Base-by-base conservation (phyloP, 2,113 vertebrate species). In the Gymnocephalus cernua region DNA sequence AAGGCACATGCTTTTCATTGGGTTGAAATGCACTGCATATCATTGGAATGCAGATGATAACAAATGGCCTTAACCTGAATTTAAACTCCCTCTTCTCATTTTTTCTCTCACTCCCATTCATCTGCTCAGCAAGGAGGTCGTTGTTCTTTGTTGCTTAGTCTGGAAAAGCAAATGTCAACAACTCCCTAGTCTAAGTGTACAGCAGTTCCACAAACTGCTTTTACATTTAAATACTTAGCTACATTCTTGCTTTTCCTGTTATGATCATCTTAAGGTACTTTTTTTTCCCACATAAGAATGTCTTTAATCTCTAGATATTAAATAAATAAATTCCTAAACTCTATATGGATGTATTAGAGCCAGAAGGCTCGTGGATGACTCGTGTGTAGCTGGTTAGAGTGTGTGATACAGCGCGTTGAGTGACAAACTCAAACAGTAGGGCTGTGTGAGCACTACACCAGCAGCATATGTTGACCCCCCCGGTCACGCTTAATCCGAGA, bases 401-500 rank as follows among this genome's bases (percentile, higher is more conserved):
- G 71, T 74, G 59, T 7, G 58, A 77, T 57, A 6, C 50, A 54
- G 54, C 1, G 14, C 67, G 62, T 19, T 27, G 79, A 86, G 81
- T 13, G 66, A 66, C 59, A 64, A 76, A 68, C 45, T 69, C 48
- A 77, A 80, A 79, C 79, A 79, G 62, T 51, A 54, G 64, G 58
- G 80, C 70, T 29, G 25, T 47, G 72, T 71, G 59, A 25, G 77
- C 74, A 61, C 32, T 53, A 79, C 78, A 77, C 77, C 8, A 76
- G 64, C 82, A 79, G 82, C 87, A 90, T 82, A 87, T 87, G 90
- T 86, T 88, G 79, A 89, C 78, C 86, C 79, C 11, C 11, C 2
- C 11, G 86, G 88, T 92, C 88, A 66, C 14, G 44, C 74, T 86
- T 92, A 89, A 90, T 91, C 88, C 19, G 68, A 86, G 83, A 89